Conservation (phyloP, 2,113 vertebrate genomes). For the Hyla sarda region DNA sequence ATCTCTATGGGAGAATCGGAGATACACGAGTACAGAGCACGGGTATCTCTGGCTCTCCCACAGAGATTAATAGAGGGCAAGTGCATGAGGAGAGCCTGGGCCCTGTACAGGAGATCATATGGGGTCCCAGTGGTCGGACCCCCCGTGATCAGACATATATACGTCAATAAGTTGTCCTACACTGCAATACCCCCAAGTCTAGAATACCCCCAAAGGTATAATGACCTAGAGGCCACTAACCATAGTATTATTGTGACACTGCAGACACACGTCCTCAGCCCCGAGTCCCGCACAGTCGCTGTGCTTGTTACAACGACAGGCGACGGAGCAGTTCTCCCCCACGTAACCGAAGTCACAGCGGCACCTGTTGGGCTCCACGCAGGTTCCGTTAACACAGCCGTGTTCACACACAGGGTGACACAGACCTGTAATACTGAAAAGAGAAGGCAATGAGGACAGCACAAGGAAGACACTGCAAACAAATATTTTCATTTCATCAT, state of each 20-base stretch:
- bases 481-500: too few species aligned
- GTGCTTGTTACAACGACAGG: constrained; percentile 91
- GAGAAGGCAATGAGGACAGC: background rate
- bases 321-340: constrained; percentile 87
- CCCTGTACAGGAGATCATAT: too few species aligned
- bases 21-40: too few species aligned
- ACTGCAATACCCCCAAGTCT: too few species aligned
- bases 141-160: too few species aligned
- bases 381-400: constrained; percentile 89
- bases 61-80: too few species aligned
- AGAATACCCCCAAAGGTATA: background rate
- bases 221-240: constrained; percentile 44
- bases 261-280: constrained; percentile 80
- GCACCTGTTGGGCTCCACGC: constrained; percentile 85
- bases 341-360: constrained; percentile 91
- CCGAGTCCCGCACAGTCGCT: constrained; percentile 85
- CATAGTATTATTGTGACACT: constrained; percentile 89
- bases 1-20: too few species aligned
- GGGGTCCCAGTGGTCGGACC: too few species aligned
- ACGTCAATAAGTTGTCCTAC: too few species aligned
- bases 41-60: too few species aligned
- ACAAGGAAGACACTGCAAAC: background rate
- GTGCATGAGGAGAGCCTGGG: too few species aligned
- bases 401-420: constrained; percentile 89
- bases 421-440: constrained; percentile 77